Conservation (phyloP, 2,113 vertebrate species). For the Crotalus horridus region DNA sequence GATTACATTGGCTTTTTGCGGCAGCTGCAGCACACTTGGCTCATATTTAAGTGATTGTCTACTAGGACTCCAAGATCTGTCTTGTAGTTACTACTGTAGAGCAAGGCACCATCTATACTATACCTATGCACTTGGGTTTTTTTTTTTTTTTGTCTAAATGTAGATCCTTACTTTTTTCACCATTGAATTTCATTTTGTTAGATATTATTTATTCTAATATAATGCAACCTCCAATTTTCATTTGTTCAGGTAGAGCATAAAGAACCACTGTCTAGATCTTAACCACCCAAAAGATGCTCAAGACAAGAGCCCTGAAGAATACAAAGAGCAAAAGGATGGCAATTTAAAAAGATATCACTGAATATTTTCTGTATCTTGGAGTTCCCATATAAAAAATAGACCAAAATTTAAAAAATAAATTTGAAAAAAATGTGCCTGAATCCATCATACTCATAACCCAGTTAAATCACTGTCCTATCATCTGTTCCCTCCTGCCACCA, state of each 20-base stretch:
- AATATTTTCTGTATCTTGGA: not conserved
- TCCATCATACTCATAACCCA: not conserved
- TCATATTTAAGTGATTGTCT: not conserved
- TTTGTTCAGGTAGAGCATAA: constrained; percentile 11
- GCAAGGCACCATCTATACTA: not conserved
- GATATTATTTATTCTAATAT: constrained; percentile 32
- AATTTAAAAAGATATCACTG: constrained; percentile 29
- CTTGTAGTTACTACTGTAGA: not conserved
- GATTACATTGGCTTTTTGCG: not conserved
- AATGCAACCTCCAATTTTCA: not conserved
- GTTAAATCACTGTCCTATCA: not conserved
- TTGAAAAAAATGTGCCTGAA: not conserved
- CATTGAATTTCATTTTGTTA: not conserved
- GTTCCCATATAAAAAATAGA: not conserved
- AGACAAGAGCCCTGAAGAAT: constrained; percentile 25
- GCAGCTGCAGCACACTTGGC: not conserved
- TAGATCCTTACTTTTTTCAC: not conserved
- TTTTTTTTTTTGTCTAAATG: not conserved
- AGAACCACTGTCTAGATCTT: constrained; percentile 17
- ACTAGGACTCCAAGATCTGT: not conserved
- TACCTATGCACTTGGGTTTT: not conserved
- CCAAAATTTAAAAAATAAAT: not conserved
- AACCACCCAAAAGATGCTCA: constrained; percentile 3
- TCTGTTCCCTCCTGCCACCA: not conserved
- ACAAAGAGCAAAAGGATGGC: constrained; percentile 14